Conservation (phyloP, 1,140 invertebrate genomes). For the Pseudomyrmex concolor region DNA sequence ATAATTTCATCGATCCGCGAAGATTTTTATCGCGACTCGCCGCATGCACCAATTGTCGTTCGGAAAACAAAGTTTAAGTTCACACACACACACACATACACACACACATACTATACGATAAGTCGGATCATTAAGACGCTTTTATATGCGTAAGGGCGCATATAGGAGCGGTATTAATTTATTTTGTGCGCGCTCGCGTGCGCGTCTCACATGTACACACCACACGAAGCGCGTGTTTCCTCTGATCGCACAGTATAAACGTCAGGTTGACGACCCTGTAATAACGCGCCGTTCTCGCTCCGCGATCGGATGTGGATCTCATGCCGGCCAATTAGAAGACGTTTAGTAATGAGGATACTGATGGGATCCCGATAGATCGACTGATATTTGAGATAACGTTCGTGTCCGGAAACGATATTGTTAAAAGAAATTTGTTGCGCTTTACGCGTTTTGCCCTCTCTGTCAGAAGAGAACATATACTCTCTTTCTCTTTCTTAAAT, state of each 20-base stretch:
- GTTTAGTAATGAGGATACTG: slow-evolving; percentile 63
- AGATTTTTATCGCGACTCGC: slow-evolving; percentile 33
- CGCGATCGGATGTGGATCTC: slow-evolving; percentile 61
- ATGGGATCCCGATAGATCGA: slow-evolving; percentile 46
- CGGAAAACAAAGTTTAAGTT: slow-evolving; percentile 30
- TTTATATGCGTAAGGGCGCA: slow-evolving; percentile 33
- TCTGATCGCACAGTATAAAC: slow-evolving; percentile 54
- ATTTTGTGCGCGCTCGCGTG: slow-evolving; percentile 56
- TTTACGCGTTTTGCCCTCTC: neutral
- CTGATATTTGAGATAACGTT: slow-evolving; percentile 21
- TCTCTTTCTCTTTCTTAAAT: neutral
- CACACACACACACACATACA: neutral
- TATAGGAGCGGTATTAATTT: slow-evolving; percentile 52
- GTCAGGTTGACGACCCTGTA: slow-evolving; percentile 75
- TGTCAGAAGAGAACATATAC: slow-evolving; percentile 10
- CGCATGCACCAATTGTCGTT: slow-evolving; percentile 28
- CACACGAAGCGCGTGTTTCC: slow-evolving; percentile 50
- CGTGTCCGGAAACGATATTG: slow-evolving; percentile 32
- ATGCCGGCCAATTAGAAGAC: slow-evolving; percentile 66
- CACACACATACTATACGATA: slow-evolving; percentile 17
- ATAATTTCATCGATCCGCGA: neutral
- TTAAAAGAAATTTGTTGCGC: slow-evolving; percentile 22
- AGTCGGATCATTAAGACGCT: slow-evolving; percentile 39
- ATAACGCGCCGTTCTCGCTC: slow-evolving; percentile 63
- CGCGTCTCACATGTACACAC: slow-evolving; percentile 31